Percentiles rank a stretch among this genome's conserved stretches.
Evolutionary conservation across 35 echinoderm and acorn worm species (phyloP).

Genomic region (Patiria miniata): DNA sequence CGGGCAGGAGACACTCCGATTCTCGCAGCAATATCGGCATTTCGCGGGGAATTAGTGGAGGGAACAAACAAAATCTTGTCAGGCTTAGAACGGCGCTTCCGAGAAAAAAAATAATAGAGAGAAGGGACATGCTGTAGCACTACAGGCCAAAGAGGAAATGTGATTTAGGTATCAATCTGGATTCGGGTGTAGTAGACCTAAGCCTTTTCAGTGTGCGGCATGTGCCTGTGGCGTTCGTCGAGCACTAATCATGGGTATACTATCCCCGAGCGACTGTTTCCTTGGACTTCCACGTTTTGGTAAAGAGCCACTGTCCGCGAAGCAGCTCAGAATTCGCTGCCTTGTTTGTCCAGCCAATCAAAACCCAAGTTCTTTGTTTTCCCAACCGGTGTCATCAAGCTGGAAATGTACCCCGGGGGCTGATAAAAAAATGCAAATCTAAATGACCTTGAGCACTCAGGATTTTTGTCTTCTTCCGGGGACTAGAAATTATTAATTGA

Average conservation of each 20-base stretch:
- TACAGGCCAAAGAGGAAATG: neutral
- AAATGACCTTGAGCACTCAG: too few species aligned
- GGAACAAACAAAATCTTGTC: neutral
- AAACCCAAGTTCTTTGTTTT: neutral
- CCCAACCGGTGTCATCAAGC: too few species aligned
- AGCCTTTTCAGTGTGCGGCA: too few species aligned
- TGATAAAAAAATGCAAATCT: too few species aligned
- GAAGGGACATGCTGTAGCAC: neutral
- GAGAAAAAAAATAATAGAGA: neutral
- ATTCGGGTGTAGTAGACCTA: neutral
- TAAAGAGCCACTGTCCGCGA: neutral
- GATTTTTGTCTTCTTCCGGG: too few species aligned
- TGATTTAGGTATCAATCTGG: neutral
- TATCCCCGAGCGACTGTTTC: neutral
- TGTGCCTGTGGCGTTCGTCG: neutral
- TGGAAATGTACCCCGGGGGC: too few species aligned
- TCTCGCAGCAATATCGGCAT: constrained; percentile 6
- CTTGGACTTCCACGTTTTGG: too few species aligned
- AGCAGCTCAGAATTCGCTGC: neutral
- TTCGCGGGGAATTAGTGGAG: neutral
- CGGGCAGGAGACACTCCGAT: neutral
- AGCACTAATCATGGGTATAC: neutral
- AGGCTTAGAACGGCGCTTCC: neutral
- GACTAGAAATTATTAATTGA: too few species aligned
- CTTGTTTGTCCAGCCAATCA: neutral